A percentile compares a stretch with the other conserved stretches of the same genome.
These are phyloP conservation scores for Esperia sulphurella DNA, from an alignment of 2,888 invertebrate genomes.

Conservation along the genomic window DNA sequence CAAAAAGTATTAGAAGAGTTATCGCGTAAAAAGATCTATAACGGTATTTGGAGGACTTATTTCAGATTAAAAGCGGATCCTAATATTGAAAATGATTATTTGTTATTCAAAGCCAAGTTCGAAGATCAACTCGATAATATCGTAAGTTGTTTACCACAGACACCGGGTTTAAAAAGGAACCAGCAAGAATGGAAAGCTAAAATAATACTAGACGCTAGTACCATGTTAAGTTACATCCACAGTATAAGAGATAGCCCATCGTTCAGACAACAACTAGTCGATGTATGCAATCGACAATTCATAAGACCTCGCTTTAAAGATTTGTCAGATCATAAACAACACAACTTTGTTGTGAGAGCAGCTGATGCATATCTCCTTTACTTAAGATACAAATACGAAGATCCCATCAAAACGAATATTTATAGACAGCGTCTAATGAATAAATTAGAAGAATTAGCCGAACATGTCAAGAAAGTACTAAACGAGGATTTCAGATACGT, in stretches of 20 bases:
- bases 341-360: slow-evolving; percentile 25
- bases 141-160: slow-evolving; percentile 40
- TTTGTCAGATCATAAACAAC: slow-evolving; percentile 19
- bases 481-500: slow-evolving; percentile 27
- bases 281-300: slow-evolving; percentile 24
- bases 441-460: slow-evolving; percentile 28
- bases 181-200: slow-evolving; percentile 32
- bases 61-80: slow-evolving; percentile 36
- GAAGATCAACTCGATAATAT: slow-evolving; percentile 45
- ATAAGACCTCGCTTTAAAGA: slow-evolving; percentile 17
- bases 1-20: slow-evolving; percentile 25
- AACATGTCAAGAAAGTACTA: slow-evolving; percentile 25
- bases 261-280: slow-evolving; percentile 29
- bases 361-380: slow-evolving; percentile 37
- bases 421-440: slow-evolving; percentile 37
- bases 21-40: slow-evolving; percentile 32
- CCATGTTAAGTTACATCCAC: slow-evolving; percentile 26
- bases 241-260: slow-evolving; percentile 21
- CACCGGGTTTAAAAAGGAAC: slow-evolving; percentile 24
- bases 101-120: slow-evolving; percentile 37
- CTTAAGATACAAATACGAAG: slow-evolving; percentile 34
- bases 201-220: slow-evolving; percentile 24
- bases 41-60: slow-evolving; percentile 38
- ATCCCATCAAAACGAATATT: slow-evolving; percentile 33
- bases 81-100: slow-evolving; percentile 33